Evolutionary conservation across 2,797 vertebrate genomes (phyloP).

Genomic region (Paramormyrops hopkinsi): DNA sequence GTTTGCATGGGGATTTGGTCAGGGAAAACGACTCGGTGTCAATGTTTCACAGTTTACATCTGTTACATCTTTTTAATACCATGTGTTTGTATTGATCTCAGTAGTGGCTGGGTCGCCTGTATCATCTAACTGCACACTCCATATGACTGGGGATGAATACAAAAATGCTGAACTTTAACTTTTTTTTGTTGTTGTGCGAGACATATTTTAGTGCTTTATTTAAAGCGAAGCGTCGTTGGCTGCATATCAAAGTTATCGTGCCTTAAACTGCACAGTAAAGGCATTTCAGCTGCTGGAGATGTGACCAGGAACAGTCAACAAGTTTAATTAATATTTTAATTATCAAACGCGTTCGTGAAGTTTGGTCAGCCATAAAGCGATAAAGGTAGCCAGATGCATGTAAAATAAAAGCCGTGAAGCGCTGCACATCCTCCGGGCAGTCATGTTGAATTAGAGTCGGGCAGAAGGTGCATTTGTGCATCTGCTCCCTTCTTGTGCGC

Average conservation of each 20-base stretch:
- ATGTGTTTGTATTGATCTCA: slow-evolving; percentile 67
- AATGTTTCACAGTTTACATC: slow-evolving; percentile 72
- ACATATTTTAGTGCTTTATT: neutral
- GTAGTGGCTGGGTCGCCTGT: slow-evolving; percentile 54
- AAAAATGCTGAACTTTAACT: neutral
- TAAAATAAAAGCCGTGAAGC: slow-evolving; percentile 53
- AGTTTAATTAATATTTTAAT: slow-evolving; percentile 10
- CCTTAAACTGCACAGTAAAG: neutral
- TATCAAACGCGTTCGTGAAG: neutral
- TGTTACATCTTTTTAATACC: slow-evolving; percentile 72
- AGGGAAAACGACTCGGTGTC: slow-evolving; percentile 64
- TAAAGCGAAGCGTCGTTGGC: neutral
- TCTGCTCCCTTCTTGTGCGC: slow-evolving; percentile 52
- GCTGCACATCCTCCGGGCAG: slow-evolving; percentile 59
- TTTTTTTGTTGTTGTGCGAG: neutral
- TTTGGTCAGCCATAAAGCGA: neutral
- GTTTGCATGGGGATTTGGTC: neutral
- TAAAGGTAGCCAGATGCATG: slow-evolving; percentile 34
- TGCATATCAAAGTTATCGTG: neutral
- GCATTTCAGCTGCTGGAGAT: neutral
- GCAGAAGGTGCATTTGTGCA: slow-evolving; percentile 61
- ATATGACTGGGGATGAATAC: neutral
- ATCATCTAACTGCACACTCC: slow-evolving; percentile 48
- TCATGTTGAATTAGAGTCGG: slow-evolving; percentile 66
- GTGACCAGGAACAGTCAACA: neutral